Conservation (phyloP, 2,888 invertebrate species). For the Conomelus anceps region DNA sequence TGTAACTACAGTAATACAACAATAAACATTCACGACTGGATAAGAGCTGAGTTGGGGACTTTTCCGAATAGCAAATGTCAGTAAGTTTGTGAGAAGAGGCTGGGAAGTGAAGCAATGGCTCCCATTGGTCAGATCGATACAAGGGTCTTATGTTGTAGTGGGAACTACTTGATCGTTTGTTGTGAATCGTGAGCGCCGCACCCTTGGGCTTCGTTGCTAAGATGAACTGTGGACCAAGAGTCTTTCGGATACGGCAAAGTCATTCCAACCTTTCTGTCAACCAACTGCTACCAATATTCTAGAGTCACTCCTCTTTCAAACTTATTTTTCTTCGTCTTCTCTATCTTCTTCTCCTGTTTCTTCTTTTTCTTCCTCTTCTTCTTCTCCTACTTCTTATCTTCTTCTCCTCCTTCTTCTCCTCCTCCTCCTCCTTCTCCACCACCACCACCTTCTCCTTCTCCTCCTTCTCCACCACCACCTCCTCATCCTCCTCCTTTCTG, state of each 20-base stretch:
- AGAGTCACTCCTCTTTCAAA: background rate
- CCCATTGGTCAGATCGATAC: background rate
- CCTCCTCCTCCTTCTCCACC: no score
- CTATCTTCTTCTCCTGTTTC: background rate
- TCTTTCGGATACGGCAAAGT: background rate
- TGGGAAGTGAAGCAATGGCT: background rate
- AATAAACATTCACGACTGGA: background rate
- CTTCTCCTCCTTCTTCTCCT: no score
- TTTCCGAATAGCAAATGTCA: background rate
- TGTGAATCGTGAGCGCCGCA: background rate
- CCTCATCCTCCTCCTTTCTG: no score
- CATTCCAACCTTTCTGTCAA: background rate
- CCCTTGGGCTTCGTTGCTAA: background rate
- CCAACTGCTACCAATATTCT: background rate
- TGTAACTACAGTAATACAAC: background rate
- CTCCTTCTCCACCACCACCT: no score
- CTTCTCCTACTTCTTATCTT: background rate
- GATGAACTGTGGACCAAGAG: background rate
- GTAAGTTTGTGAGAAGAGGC: background rate
- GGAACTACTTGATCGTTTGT: background rate
- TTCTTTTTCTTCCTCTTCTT: background rate
- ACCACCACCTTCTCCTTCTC: no score
- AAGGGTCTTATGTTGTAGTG: background rate
- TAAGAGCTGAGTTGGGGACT: background rate
- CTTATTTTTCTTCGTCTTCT: background rate